These are phyloP conservation scores for Cyphomyrus discorhynchus DNA, from an alignment of 2,113 vertebrate species.

Conservation along the genomic window DNA sequence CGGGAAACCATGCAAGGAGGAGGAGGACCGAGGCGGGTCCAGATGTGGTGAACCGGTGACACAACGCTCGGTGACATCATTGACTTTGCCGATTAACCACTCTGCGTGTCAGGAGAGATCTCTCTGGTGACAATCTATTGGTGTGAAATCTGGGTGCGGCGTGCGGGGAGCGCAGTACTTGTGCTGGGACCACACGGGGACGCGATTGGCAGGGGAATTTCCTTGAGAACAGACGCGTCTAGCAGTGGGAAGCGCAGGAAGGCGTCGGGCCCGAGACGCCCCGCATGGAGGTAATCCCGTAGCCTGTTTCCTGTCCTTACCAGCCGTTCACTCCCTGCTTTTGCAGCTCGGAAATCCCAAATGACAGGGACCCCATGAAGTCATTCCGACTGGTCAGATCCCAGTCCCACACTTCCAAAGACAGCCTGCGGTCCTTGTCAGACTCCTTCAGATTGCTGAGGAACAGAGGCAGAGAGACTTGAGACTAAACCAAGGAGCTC, in stretches of 20 bases:
- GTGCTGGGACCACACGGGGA: neutral
- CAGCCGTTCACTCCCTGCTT: slow-evolving; percentile 88
- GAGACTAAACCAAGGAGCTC: neutral
- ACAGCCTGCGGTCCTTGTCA: slow-evolving; percentile 86
- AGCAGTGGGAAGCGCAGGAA: neutral
- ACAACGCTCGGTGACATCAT: neutral
- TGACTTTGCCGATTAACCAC: neutral
- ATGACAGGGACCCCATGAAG: slow-evolving; percentile 95
- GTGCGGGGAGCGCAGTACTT: neutral
- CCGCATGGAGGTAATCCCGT: neutral
- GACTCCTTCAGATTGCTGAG: slow-evolving; percentile 79
- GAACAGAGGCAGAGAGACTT: neutral
- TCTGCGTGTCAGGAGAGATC: neutral
- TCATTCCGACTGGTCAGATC: slow-evolving; percentile 96
- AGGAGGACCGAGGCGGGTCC: neutral
- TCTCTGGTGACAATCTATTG: neutral
- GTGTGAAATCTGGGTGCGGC: neutral
- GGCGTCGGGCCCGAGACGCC: neutral
- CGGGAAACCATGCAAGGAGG: slow-evolving; percentile 3
- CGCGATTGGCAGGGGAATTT: neutral
- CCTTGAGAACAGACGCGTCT: neutral
- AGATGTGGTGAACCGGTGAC: neutral
- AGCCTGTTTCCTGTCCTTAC: slow-evolving; percentile 53
- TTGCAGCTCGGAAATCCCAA: slow-evolving; percentile 90
- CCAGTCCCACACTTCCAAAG: slow-evolving; percentile 96